Evolutionary conservation across 2,113 vertebrate genomes (phyloP).

Genomic region (Chaetura pelagica): DNA sequence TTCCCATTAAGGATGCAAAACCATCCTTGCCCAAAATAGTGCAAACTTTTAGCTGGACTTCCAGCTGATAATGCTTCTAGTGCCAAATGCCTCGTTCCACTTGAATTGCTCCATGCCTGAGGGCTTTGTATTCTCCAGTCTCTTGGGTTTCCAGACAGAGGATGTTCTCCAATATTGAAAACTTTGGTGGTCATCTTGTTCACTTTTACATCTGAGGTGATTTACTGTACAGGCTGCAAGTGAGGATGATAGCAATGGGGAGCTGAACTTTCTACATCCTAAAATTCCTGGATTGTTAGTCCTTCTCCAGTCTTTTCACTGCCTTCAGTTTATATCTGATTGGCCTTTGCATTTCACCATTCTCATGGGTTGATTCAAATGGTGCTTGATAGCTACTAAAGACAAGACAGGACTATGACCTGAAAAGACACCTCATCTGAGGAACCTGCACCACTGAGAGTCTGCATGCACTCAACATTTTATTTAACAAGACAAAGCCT

Average conservation of each 20-base stretch:
- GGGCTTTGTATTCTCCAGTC: not conserved
- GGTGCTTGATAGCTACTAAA: not conserved
- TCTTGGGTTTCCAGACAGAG: not conserved
- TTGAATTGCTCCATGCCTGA: not conserved
- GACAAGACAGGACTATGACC: not conserved
- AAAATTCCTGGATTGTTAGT: not conserved
- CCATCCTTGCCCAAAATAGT: not conserved
- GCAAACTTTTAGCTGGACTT: not conserved
- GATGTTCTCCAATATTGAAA: fast-evolving
- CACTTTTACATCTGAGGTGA: not conserved
- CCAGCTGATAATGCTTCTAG: not conserved
- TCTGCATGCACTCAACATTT: not conserved
- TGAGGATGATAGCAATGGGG: not conserved
- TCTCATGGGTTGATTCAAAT: not conserved
- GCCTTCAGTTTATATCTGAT: not conserved
- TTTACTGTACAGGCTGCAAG: not conserved
- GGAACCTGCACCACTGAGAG: not conserved
- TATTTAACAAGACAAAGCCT: not conserved
- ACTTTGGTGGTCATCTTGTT: not conserved
- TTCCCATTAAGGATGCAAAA: not conserved
- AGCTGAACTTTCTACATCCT: not conserved
- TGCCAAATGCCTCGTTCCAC: not conserved
- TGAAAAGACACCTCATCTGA: not conserved
- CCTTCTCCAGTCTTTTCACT: not conserved
- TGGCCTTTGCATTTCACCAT: not conserved